These are phyloP conservation scores for Ennomos erosarius DNA, from an alignment of 2,888 invertebrate genomes.

Conservation along the genomic window DNA sequence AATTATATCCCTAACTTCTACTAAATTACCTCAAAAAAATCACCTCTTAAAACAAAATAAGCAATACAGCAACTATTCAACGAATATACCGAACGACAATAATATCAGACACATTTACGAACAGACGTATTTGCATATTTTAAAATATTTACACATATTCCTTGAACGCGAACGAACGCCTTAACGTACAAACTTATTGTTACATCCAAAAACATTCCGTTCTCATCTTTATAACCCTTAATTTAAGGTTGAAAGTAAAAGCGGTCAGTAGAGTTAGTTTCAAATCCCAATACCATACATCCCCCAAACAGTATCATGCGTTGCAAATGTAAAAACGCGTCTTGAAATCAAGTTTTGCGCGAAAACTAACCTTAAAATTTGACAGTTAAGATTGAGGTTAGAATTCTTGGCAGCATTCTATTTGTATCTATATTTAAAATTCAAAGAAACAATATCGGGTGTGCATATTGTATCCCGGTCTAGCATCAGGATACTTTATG, in stretches of 20 bases:
- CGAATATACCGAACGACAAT: slow-evolving; percentile 53
- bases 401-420: slow-evolving; percentile 42
- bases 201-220: slow-evolving; percentile 24
- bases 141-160: slow-evolving; percentile 59
- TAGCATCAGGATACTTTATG: slow-evolving; percentile 74
- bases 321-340: slow-evolving; percentile 44
- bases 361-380: slow-evolving; percentile 49
- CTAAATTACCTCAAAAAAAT: slow-evolving; percentile 12
- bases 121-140: slow-evolving; percentile 59
- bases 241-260: slow-evolving; percentile 33
- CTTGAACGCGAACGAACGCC: slow-evolving; percentile 48
- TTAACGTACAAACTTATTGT: slow-evolving; percentile 35
- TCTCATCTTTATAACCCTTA: slow-evolving; percentile 27
- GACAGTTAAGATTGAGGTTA: slow-evolving; percentile 49
- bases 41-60: slow-evolving; percentile 28
- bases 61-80: slow-evolving; percentile 45
- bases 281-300: slow-evolving; percentile 58
- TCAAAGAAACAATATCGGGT: slow-evolving; percentile 82
- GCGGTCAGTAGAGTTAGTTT: slow-evolving; percentile 43
- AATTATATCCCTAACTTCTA: no score
- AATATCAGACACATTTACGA: slow-evolving; percentile 55
- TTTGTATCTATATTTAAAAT: slow-evolving; percentile 68
- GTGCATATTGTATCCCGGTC: slow-evolving; percentile 71
- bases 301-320: slow-evolving; percentile 57
- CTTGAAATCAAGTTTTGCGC: slow-evolving; percentile 42